Evolutionary conservation across 2,888 invertebrate species (phyloP), one percentile per base, ranked within the genome.

Genomic region (Eulithis testata): DNA sequence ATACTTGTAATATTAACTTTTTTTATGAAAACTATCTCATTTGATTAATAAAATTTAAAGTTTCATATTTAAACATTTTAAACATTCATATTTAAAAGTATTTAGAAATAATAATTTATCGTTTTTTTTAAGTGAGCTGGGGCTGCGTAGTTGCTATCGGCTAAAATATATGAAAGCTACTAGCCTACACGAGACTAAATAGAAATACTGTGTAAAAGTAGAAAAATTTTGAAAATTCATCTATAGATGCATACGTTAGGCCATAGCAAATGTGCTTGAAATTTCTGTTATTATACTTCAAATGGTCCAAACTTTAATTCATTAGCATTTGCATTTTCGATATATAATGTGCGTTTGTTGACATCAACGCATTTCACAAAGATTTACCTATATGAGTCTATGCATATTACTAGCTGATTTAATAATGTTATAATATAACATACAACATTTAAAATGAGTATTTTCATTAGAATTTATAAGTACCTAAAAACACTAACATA

Each of bases 191-290:
- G 37, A 31, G 31, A 51, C 40, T 61, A 11, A 60, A 27, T 44
- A 47, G 37, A 40, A 62, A 84, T 43, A 88, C 85, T 85, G 83
- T 88, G 84, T 81, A 88, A 85, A 88, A 85, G 84, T 90, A 87
- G 81, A 88, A 87, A 88, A 80, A 62, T 68, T 76, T 77, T 74
- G 47, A 67, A 69, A 71, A 64, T 60, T 67, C 55, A 66, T 59
- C 50, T 56, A 56, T 62, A 63, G 44, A 58, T 63, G 57, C 47
- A 27, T 53, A 61, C 44, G 50, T 58, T 69, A 70, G 66, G 66
- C 67, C 70, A 55, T 57, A 45, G 45, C 14, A 52, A 68, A 65
- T 61, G 54, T 37, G 43, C 53, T 50, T 51, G 31, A 31, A 54
- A 50, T 43, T 66, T 52, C 11, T 36, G 36, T 62, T 50, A 21